Conservation (phyloP, 2,888 invertebrate species). For the Ophioninae sp. region DNA sequence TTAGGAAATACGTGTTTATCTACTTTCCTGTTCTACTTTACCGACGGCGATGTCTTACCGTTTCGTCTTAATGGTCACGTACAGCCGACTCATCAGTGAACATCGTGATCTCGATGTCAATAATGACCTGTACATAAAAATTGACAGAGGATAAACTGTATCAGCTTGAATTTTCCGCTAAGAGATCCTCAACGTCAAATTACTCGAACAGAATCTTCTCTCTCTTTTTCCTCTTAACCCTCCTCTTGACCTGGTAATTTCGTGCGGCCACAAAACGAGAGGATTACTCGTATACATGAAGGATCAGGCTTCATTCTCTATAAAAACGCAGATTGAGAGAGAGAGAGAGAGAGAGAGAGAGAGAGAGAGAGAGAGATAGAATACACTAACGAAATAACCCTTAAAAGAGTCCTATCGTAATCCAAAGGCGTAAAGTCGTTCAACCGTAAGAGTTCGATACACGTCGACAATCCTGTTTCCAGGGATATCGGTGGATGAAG, state of each 20-base stretch:
- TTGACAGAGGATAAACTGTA: background rate
- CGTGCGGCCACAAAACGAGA: slow-evolving; percentile 4
- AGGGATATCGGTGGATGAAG: slow-evolving; percentile 36
- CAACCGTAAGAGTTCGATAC: slow-evolving; percentile 70
- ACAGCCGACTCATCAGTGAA: slow-evolving; percentile 14
- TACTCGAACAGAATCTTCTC: slow-evolving; percentile 22
- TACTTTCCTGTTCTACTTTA: background rate
- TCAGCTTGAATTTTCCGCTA: slow-evolving; percentile 37
- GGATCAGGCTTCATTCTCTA: slow-evolving; percentile 3
- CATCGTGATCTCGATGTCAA: slow-evolving; percentile 3
- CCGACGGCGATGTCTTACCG: too few relatives aligned
- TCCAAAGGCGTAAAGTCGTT: slow-evolving; percentile 68
- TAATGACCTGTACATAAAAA: slow-evolving; percentile 26
- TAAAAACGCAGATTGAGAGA: slow-evolving; percentile 11
- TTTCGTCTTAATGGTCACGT: background rate
- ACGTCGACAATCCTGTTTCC: slow-evolving; percentile 59
- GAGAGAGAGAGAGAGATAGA: slow-evolving; percentile 1
- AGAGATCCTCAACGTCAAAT: slow-evolving; percentile 36
- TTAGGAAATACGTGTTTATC: too few relatives aligned
- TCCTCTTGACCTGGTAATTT: slow-evolving; percentile 11
- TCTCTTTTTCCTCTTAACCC: background rate
- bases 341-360: slow-evolving; percentile 23
- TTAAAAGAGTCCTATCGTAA: slow-evolving; percentile 66
- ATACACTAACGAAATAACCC: slow-evolving; percentile 41
- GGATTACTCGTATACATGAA: background rate